Evolutionary conservation across 2,888 invertebrate species (phyloP), one percentile per base, ranked within the genome.

Genomic region (Caradrina kadenii): DNA sequence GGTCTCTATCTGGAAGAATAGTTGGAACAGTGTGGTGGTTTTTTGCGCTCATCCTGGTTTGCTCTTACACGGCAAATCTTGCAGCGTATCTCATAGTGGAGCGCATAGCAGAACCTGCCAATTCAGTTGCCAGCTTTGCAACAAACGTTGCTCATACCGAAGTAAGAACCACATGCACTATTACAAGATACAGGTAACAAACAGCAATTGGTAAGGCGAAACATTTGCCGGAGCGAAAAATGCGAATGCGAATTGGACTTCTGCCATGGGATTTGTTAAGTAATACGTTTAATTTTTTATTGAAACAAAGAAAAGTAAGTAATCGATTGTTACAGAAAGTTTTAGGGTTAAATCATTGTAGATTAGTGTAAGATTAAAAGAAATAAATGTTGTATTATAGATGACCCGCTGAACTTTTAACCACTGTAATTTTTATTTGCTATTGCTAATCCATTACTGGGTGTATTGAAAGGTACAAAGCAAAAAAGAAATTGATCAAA

Each of bases 21-120:
- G 99, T 99, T 2, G 99, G 99, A 54, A 98, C 99, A 52, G 99
- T 99, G 1, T 99, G 99, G 99, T 99, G 99, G 99, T 99, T 99
- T 94, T 99, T 99, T 95, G 99, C 99, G 0, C 96, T 99, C 76
- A 99, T 99, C 88, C 97, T 99, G 69, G 99, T 99, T 79, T 99
- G 99, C 65, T 99, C 99, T 26, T 99, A 99, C 93, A 99, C 99
- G 56, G 99, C 99, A 73, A 99, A 99, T 94, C 96, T 99, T 86
- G 99, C 99, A 1, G 99, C 99, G 5, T 99, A 99, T 93, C 97
- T 99, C 69, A 99, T 99, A 17, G 98, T 99, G 69, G 99, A 99
- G 93, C 97, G 99, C 82, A 99, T 99, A 97, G 97, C 99, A 8
- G 98, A 99, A 17, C 99, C 99, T 2, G 81, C 92, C 3, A 90